phyloP scores from a whole-genome alignment of 2,113 vertebrate genomes.

The Crotalus horridus region DNA sequence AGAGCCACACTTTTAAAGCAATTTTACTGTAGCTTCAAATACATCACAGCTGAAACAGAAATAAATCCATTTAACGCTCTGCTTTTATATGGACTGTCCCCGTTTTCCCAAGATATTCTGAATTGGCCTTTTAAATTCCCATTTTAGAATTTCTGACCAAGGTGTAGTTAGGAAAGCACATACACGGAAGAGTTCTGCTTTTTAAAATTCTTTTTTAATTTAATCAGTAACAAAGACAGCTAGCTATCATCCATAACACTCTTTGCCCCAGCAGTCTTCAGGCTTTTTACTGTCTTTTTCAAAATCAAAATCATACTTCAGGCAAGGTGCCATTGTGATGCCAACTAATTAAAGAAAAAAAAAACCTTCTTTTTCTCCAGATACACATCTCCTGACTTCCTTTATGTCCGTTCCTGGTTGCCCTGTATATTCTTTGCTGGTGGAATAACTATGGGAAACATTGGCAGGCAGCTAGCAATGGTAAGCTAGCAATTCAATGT shows the following conservation, averaged over 20 bases:
- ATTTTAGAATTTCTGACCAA: not conserved
- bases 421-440: conserved; percentile 98
- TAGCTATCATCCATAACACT: not conserved
- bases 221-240: not conserved
- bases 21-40: not conserved
- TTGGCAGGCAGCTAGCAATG: conserved; percentile 92
- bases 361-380: conserved; percentile 61
- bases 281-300: not conserved
- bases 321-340: not conserved
- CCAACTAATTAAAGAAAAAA: not conserved
- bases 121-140: not conserved
- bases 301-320: not conserved
- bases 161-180: not conserved
- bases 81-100: not conserved
- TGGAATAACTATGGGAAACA: conserved; percentile 97
- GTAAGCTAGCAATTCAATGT: conserved; percentile 66
- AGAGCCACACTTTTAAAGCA: not conserved
- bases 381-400: conserved; percentile 93
- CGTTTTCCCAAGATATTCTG: not conserved
- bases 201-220: not conserved
- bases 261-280: not conserved
- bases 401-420: conserved; percentile 95
- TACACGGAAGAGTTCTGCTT: not conserved
- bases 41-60: not conserved
- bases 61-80: not conserved